Evolutionary conservation across 2,113 vertebrate genomes (phyloP).

Genomic region (Struthidea cinerea): DNA sequence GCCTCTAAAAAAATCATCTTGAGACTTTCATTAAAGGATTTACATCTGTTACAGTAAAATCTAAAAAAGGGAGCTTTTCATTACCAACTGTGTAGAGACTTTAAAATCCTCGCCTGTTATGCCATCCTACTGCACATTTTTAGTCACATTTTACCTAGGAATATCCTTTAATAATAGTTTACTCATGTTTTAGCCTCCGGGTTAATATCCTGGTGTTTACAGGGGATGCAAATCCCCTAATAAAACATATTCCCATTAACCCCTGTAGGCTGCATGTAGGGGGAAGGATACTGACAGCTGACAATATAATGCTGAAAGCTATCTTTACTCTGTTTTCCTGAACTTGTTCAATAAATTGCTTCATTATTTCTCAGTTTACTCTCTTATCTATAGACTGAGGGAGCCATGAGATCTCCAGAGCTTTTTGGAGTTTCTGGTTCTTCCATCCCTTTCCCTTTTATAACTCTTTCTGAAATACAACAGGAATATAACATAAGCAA

Average conservation of each 20-base stretch:
- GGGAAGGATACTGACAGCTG: not conserved
- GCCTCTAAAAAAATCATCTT: not conserved
- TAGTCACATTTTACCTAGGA: not conserved
- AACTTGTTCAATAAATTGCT: not conserved
- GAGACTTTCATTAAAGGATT: not conserved
- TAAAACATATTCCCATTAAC: not conserved
- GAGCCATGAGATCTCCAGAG: not conserved
- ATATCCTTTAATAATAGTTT: not conserved
- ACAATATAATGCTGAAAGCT: not conserved
- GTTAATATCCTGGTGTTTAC: not conserved
- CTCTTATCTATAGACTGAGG: not conserved
- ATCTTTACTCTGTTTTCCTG: not conserved
- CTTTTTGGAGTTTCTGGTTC: not conserved
- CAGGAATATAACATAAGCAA: not conserved
- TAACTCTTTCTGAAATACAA: not conserved
- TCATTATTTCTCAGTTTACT: not conserved
- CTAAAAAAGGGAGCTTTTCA: not conserved
- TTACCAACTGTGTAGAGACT: not conserved
- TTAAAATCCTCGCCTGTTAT: not conserved
- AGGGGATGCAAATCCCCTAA: not conserved
- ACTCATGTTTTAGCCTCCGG: not conserved
- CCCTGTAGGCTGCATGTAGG: not conserved
- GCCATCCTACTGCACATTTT: not conserved
- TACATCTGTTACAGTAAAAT: not conserved
- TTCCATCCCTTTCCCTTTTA: not conserved